These are phyloP conservation scores for Rhabditoides inermis DNA, from an alignment of 2,888 invertebrate genomes.

Conservation along the genomic window DNA sequence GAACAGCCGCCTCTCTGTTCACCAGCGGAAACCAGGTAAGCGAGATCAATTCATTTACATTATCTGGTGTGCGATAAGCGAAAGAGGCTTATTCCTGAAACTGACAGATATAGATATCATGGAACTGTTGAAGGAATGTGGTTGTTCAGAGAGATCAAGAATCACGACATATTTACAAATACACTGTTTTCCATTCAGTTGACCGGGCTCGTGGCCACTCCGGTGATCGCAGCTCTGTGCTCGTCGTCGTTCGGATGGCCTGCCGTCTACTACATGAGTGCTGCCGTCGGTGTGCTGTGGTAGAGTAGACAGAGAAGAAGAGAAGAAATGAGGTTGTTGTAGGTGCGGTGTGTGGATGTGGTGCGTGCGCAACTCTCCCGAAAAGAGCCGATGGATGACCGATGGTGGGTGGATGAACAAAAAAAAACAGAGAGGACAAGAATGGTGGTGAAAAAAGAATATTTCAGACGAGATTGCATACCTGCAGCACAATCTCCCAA, in stretches of 20 bases:
- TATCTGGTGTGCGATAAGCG: background rate
- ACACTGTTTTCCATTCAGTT: too few relatives aligned
- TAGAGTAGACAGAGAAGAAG: background rate
- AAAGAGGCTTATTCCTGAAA: background rate
- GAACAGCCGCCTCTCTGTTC: constrained; percentile 33
- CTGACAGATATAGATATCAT: background rate
- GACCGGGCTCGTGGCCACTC: constrained; percentile 32
- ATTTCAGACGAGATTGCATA: background rate
- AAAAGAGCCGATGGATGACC: constrained; percentile 31
- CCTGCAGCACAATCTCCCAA: background rate
- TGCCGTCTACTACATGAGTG: constrained; percentile 32
- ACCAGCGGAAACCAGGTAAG: constrained; percentile 39
- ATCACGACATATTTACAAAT: too few relatives aligned
- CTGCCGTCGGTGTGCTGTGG: constrained; percentile 12
- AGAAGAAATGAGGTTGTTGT: constrained; percentile 21
- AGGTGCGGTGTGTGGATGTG: constrained; percentile 34
- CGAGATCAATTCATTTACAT: too few relatives aligned
- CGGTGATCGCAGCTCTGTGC: constrained; percentile 32
- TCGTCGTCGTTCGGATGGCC: constrained; percentile 28
- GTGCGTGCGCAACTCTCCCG: constrained; percentile 29
- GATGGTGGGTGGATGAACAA: constrained; percentile 11
- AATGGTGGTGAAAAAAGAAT: background rate
- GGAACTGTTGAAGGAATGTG: constrained; percentile 20
- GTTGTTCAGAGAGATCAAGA: too few relatives aligned
- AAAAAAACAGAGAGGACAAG: constrained; percentile 1